Conservation (phyloP, 2,888 invertebrate genomes). For the Heliconius ethilla region DNA sequence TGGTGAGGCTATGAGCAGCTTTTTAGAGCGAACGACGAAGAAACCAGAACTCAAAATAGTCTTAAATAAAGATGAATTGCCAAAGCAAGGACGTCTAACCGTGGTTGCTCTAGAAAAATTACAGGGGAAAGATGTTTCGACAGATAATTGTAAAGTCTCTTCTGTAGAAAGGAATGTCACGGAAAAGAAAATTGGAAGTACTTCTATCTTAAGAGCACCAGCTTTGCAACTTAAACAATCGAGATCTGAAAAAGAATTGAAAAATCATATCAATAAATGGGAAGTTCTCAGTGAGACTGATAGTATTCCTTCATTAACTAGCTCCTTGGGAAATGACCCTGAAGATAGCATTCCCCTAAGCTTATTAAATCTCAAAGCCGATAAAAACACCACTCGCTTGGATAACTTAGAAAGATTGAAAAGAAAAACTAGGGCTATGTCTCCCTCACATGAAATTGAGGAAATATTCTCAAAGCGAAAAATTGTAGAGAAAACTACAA, state of each 20-base stretch:
- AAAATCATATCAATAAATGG: conserved; percentile 78
- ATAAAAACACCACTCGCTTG: conserved; percentile 60
- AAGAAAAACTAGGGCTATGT: conserved; percentile 80
- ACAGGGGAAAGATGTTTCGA: conserved; percentile 74
- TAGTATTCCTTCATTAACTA: conserved; percentile 79
- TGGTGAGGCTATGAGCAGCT: conserved; percentile 85
- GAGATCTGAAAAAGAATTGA: conserved; percentile 69
- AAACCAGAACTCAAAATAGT: conserved; percentile 76
- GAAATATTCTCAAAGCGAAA: conserved; percentile 77
- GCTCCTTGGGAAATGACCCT: conserved; percentile 78
- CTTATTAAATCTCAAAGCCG: conserved; percentile 72
- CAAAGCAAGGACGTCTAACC: conserved; percentile 80
- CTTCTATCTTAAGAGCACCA: conserved; percentile 73
- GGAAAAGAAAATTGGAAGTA: conserved; percentile 62
- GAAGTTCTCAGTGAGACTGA: conserved; percentile 83
- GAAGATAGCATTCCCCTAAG: conserved; percentile 83
- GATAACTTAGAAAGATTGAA: conserved; percentile 76
- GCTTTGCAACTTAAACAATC: conserved; percentile 72
- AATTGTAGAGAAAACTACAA: conserved; percentile 64
- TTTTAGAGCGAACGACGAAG: conserved; percentile 83
- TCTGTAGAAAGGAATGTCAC: conserved; percentile 50
- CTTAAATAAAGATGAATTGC: conserved; percentile 78
- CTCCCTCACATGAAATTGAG: conserved; percentile 83
- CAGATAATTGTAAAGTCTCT: conserved; percentile 56
- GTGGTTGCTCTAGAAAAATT: conserved; percentile 84